Conservation (phyloP, 2,797 vertebrate genomes). For the Enteromius treurensis region DNA sequence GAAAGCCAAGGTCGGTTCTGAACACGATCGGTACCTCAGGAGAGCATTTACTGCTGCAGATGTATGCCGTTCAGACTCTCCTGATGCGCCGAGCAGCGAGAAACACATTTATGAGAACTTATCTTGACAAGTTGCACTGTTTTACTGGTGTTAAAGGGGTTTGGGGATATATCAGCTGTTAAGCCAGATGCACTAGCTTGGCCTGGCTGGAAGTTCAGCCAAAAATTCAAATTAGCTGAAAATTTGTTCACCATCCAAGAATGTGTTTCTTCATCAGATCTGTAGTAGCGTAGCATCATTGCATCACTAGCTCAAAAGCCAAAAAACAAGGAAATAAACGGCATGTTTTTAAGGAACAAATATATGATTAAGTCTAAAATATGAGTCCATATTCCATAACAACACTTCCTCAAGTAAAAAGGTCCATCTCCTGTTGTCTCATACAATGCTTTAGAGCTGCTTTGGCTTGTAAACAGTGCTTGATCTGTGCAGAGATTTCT, state of each 20-base stretch:
- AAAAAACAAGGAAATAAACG: neutral
- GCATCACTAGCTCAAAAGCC: neutral
- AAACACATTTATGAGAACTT: neutral
- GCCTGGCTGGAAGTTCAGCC: neutral
- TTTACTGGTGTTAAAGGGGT: neutral
- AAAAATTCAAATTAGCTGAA: neutral
- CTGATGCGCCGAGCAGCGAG: neutral
- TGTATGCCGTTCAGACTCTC: neutral
- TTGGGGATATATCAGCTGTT: neutral
- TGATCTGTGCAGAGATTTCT: too few species aligned
- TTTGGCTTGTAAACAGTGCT: neutral
- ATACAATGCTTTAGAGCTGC: neutral
- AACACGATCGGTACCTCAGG: neutral
- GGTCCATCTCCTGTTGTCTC: neutral
- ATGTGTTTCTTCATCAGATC: neutral
- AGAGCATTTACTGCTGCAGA: neutral
- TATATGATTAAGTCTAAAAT: neutral
- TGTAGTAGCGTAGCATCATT: neutral
- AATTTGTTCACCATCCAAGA: neutral
- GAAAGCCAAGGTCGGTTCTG: conserved; percentile 76
- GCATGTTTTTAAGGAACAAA: neutral
- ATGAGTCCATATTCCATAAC: neutral
- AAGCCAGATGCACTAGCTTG: neutral
- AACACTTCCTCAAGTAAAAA: neutral
- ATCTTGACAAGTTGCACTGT: neutral